phyloP scores from a whole-genome alignment of 2,797 vertebrate species.

The Muscicapa comitata region DNA sequence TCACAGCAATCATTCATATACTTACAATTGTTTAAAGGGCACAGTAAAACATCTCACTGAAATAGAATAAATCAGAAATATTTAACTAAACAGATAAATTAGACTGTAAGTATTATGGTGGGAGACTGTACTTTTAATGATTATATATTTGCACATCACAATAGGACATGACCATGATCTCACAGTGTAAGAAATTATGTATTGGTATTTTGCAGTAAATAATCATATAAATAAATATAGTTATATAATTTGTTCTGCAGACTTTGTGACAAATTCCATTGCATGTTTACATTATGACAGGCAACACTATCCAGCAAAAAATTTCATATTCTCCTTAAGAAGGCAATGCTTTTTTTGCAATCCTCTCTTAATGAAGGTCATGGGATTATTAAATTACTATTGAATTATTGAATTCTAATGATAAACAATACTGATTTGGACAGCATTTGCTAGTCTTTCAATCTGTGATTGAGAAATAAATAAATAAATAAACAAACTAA shows the following conservation, averaged over 20 bases:
- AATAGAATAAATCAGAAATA: neutral
- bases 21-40: neutral
- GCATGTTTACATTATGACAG: neutral
- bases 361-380: neutral
- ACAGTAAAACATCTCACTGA: neutral
- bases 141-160: neutral
- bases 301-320: neutral
- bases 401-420: neutral
- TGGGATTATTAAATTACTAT: neutral
- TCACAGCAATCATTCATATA: neutral
- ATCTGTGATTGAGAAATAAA: neutral
- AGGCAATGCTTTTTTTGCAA: rapidly evolving
- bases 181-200: neutral
- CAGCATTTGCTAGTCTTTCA: neutral
- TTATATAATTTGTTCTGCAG: neutral
- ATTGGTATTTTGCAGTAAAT: neutral
- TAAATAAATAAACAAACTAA: neutral
- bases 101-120: neutral
- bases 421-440: neutral
- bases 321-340: neutral
- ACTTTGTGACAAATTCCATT: neutral
- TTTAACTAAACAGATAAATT: neutral
- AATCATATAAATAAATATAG: neutral
- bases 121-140: neutral
- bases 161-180: neutral